Base-by-base conservation (phyloP, 2,797 vertebrate genomes). In the Protosalanx chinensis region DNA sequence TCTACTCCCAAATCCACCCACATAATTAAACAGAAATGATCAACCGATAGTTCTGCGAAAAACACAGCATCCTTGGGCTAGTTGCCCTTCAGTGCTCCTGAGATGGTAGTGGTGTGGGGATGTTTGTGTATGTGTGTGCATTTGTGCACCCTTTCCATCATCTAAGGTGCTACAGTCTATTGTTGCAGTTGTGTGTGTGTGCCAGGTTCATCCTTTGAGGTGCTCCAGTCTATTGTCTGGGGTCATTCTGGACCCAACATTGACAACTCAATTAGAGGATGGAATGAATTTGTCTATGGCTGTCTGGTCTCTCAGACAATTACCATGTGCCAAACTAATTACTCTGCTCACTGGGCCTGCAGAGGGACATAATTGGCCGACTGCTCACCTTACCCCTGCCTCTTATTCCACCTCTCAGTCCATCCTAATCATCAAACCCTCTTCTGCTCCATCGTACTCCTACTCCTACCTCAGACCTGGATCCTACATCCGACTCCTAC, bases 1-100 rank as follows among this genome's bases (percentile, higher is more conserved):
- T 96, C 94, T 94, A 68, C 64, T 90, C 79, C 86, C 86, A 82
- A 93, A 94, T 92, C 91, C 90, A 91, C 87, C 88, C 85, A 88
- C 80, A 86, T 92, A 93, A 92, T 93, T 93, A 92, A 93, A 93
- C 90, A 91, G 84, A 91, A 91, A 92, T 91, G 91, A 93, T 93
- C 91, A 93, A 93, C 87, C 92, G 91, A 93, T 93, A 92, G 90
- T 91, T 91, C 84, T 87, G 77, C 72, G 89, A 90, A 79, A 64
- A 58, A 78, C 32, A 76, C 23, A 57, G 59, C 80, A 79, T 85
- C 88, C 90, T 88, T 85, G 82, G 87, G 88, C 86, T 64, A 70
- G 87, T 88, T 93, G 93, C 86, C 94, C 94, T 95, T 95, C 91
- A 89, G 83, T 84, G 85, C 78, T 86, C 81, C 71, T 79, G 79